Conservation (phyloP, 1,140 invertebrate genomes). For the Drosophila hydei region DNA sequence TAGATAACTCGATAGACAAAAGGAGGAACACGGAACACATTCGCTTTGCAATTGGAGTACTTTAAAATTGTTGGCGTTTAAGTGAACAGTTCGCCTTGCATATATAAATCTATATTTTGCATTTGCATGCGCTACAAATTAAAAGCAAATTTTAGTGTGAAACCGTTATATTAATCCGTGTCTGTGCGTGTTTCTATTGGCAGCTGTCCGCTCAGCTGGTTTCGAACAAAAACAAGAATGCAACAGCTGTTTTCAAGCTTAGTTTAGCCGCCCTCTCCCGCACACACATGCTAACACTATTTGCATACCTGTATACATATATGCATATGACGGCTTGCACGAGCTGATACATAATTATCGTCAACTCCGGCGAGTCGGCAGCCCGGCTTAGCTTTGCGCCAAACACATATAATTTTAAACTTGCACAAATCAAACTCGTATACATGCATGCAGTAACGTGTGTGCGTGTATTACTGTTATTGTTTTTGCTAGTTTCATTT, state of each 20-base stretch:
- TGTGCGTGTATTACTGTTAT: background rate
- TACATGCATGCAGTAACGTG: background rate
- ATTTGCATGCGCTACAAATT: slow-evolving; percentile 22
- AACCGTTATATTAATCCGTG: background rate
- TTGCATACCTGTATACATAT: background rate
- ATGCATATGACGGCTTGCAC: background rate
- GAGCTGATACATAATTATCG: background rate
- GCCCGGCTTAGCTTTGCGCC: background rate
- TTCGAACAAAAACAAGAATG: background rate
- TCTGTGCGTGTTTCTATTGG: background rate
- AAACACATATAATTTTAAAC: background rate
- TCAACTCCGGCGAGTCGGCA: background rate
- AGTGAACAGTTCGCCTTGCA: slow-evolving; percentile 36
- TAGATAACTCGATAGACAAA: background rate
- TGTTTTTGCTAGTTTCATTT: slow-evolving; percentile 21
- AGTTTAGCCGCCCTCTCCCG: background rate
- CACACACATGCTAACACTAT: background rate
- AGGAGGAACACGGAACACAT: background rate
- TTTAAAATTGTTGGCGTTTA: slow-evolving; percentile 28
- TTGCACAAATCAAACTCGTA: background rate
- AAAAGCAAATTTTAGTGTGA: slow-evolving; percentile 42
- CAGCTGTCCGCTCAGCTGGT: background rate
- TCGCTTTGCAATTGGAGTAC: slow-evolving; percentile 32
- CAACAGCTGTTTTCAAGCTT: slow-evolving; percentile 3
- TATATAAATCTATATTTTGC: slow-evolving; percentile 10